Base-by-base conservation (phyloP, 2,113 vertebrate genomes). In the Girardinichthys multiradiatus region DNA sequence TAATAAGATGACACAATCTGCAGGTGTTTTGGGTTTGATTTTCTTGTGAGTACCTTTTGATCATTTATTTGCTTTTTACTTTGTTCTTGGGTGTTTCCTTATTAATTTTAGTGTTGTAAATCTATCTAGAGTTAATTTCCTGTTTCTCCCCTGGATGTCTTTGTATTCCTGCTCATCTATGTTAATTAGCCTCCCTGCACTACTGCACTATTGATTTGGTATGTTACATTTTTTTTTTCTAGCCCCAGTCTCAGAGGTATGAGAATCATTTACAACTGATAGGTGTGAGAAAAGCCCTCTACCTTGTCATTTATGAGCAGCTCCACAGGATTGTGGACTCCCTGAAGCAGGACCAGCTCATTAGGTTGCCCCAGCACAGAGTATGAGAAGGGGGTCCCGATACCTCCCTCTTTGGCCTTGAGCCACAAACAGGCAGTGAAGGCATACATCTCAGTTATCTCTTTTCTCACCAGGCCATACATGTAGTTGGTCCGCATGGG, bases 241-340 rank as follows among this genome's bases (percentile, higher is more conserved):
- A 4, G 35, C n/a, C 39, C 39, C 33, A 24, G 30, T 0, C 0
- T 24, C 26, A 7, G 27, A 24, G 59, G 24, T 57, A 24, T 14
- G 11, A 62, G 13, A 24, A 48, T n/a, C 64, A 58, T 28, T 12
- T 45, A 13, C 21, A 4, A 9, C n/a, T 58, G 3, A 21, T 48
- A 0, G 30, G 57, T 13, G 6, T 51, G 30, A 67, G 21, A 27
- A 48, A 35, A 31, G 4, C 10, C 14, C 4, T 12, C 1, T 72
- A 97, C 98, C 95, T 98, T 99, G 83, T 98, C 96, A 0, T 98
- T 99, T 90, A 99, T 96, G 74, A 99, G 96, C 90, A 99, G 95
- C 87, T 99, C 97, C 89, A 97, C 95, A 1, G 97, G 97, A 64
- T 96, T 97, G 6, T 93, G 94, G 57, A 97, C 95, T 0, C 97